Percentiles rank a stretch among this genome's conserved stretches.
phyloP scores from a whole-genome alignment of 2,797 vertebrate species.

The Anisognathus igniventris region DNA sequence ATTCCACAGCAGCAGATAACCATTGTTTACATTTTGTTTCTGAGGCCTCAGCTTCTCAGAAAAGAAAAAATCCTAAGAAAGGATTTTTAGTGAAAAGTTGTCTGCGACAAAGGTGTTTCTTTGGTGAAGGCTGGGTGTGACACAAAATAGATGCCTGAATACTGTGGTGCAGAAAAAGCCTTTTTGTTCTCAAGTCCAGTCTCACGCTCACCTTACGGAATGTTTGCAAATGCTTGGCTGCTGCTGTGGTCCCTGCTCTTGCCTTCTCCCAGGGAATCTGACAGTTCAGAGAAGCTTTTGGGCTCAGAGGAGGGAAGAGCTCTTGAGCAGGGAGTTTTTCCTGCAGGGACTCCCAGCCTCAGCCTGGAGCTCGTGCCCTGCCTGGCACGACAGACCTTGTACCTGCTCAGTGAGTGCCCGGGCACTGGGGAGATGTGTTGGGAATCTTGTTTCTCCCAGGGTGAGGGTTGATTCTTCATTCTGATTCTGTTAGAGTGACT shows the following conservation, averaged over 20 bases:
- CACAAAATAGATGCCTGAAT: neutral
- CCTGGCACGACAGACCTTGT: neutral
- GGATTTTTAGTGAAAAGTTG: too few species aligned
- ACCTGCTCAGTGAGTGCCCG: rapidly evolving
- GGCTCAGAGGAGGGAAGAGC: neutral
- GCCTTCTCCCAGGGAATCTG: neutral
- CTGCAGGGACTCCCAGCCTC: rapidly evolving
- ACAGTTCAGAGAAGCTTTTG: neutral
- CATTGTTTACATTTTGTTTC: too few species aligned
- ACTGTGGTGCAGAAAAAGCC: neutral
- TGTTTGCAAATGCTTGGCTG: neutral
- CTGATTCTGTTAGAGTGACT: neutral
- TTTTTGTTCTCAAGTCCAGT: neutral
- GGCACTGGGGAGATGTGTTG: neutral
- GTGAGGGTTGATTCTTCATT: neutral
- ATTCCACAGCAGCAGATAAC: too few species aligned
- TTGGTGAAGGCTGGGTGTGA: neutral
- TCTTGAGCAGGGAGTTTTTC: rapidly evolving
- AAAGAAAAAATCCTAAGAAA: too few species aligned
- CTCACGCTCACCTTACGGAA: rapidly evolving
- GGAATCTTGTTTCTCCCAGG: neutral
- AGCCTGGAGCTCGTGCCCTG: neutral
- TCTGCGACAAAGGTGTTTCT: neutral
- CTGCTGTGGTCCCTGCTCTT: neutral
- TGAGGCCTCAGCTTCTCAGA: too few species aligned